These are phyloP conservation scores for Agrypnus murinus DNA, from an alignment of 2,888 invertebrate genomes.

Conservation along the genomic window DNA sequence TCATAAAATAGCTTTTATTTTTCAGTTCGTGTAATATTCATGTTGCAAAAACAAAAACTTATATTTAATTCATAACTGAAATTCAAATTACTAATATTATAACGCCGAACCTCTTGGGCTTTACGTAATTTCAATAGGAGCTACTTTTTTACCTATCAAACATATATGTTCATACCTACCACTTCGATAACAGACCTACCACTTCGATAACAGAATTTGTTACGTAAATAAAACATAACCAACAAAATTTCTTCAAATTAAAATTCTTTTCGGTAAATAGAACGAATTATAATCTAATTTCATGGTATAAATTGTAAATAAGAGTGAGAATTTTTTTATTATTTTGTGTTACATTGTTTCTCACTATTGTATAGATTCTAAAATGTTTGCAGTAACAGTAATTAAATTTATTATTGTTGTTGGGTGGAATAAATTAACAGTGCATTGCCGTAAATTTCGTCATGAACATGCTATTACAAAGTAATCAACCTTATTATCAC, in stretches of 20 bases:
- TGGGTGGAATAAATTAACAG: slow-evolving; percentile 45
- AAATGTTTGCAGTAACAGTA: slow-evolving; percentile 38
- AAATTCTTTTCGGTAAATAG: slow-evolving; percentile 38
- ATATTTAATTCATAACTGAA: slow-evolving; percentile 42
- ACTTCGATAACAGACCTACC: no score
- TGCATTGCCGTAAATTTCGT: slow-evolving; percentile 48
- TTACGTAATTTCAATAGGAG: slow-evolving; percentile 31
- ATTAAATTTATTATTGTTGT: slow-evolving; percentile 48
- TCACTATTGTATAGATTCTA: slow-evolving; percentile 36
- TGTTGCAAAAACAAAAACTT: slow-evolving; percentile 31
- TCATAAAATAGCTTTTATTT: slow-evolving; percentile 41
- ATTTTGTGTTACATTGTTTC: slow-evolving; percentile 30
- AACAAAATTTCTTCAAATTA: slow-evolving; percentile 30
- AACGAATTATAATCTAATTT: slow-evolving; percentile 44
- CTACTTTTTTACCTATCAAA: slow-evolving; percentile 1
- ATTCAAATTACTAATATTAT: slow-evolving; percentile 33
- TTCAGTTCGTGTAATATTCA: slow-evolving; percentile 38
- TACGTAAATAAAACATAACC: slow-evolving; percentile 30
- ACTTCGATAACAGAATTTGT: slow-evolving; percentile 17
- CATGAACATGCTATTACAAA: slow-evolving; percentile 44
- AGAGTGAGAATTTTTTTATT: slow-evolving; percentile 30
- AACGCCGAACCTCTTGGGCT: background rate
- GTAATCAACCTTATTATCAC: slow-evolving; percentile 48
- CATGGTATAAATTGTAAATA: slow-evolving; percentile 38
- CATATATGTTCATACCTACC: background rate